A percentile compares a stretch with the other conserved stretches of the same genome.
phyloP scores from a whole-genome alignment of 37 sponge, comb jelly and placozoan species.

The Corticium candelabrum region DNA sequence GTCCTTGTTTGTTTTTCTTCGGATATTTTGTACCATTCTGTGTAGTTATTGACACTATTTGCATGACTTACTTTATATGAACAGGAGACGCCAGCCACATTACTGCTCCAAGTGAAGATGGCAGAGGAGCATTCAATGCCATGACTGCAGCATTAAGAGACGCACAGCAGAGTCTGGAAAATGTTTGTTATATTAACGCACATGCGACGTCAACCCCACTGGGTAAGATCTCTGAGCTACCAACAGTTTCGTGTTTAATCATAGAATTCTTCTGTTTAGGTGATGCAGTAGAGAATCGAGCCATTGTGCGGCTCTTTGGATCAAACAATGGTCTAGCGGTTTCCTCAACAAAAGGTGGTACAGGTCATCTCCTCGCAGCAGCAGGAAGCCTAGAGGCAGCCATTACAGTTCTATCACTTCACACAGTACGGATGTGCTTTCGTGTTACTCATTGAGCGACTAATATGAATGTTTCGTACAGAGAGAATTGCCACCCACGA shows the following conservation, averaged over 20 bases:
- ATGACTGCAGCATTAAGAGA: constrained; percentile 78
- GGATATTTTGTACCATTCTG: no score
- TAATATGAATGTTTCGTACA: no score
- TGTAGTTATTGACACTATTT: no score
- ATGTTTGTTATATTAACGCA: constrained; percentile 69
- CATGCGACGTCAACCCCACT: constrained; percentile 97
- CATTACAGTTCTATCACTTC: not conserved
- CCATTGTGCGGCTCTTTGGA: not conserved
- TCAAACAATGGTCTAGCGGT: not conserved
- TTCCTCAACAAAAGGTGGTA: not conserved
- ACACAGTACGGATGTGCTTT: no score
- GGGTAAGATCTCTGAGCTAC: constrained; percentile 18
- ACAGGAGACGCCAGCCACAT: constrained; percentile 90
- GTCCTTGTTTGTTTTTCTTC: no score
- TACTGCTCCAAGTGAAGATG: constrained; percentile 74
- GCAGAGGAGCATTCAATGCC: constrained; percentile 53
- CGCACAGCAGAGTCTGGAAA: constrained; percentile 24
- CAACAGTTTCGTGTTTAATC: not conserved
- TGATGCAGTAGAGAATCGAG: not conserved
- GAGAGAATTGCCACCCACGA: not conserved
- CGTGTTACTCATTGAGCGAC: no score
- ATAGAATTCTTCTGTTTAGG: not conserved
- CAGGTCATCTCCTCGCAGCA: not conserved
- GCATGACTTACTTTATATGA: no score
- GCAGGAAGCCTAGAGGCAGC: not conserved